Conservation (phyloP, 1,140 invertebrate species). For the Apis florea region DNA sequence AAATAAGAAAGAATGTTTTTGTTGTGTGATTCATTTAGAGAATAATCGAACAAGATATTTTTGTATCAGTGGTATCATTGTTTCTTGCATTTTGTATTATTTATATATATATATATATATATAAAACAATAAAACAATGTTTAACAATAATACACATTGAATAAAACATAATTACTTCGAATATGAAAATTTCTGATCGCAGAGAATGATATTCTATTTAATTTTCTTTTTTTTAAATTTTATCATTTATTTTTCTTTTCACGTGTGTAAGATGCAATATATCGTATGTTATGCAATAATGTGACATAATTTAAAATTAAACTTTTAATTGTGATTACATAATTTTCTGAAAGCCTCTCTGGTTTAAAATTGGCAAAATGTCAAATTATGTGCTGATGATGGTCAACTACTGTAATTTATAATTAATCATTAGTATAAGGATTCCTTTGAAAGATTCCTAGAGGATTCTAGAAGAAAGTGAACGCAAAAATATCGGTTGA, state of each 20-base stretch:
- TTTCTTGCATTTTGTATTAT: slow-evolving; percentile 1
- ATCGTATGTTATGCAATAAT: no score
- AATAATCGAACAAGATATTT: neutral
- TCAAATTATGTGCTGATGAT: slow-evolving; percentile 25
- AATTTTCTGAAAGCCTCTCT: neutral
- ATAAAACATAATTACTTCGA: neutral
- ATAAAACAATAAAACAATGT: slow-evolving; percentile 2
- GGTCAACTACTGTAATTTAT: slow-evolving; percentile 27
- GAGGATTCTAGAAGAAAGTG: no score
- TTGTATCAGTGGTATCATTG: neutral
- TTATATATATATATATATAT: no score
- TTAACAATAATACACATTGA: neutral
- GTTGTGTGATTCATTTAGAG: neutral
- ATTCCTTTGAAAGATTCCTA: no score
- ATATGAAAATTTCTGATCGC: neutral
- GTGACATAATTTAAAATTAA: neutral
- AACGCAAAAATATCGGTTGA: no score
- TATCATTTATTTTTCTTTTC: no score
- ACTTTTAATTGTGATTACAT: neutral
- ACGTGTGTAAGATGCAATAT: neutral
- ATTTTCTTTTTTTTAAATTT: no score
- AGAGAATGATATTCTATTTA: neutral
- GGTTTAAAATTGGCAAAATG: slow-evolving; percentile 25
- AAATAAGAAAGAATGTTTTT: neutral
- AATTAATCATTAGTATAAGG: no score